Conservation (phyloP, 2,888 invertebrate species). For the Neoscelio sp. region DNA sequence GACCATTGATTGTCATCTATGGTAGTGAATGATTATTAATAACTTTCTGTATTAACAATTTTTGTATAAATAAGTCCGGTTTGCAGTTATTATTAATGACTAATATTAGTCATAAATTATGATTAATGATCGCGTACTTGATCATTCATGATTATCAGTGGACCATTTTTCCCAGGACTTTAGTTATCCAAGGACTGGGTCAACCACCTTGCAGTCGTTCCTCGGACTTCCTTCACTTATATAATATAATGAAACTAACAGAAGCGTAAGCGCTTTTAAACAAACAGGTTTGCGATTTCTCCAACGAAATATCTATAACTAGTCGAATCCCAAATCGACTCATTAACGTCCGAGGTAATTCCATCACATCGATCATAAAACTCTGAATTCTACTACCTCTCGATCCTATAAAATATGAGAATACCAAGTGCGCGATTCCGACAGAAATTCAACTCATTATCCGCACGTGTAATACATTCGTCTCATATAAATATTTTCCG, state of each 20-base stretch:
- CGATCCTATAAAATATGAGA: not conserved
- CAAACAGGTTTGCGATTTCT: constrained; percentile 47
- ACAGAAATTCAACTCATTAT: constrained; percentile 12
- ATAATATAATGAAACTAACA: constrained; percentile 35
- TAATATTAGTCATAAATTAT: too few species aligned
- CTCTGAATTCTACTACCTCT: not conserved
- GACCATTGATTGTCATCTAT: too few species aligned
- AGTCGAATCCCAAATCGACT: constrained; percentile 6
- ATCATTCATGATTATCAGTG: too few species aligned
- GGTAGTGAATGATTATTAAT: too few species aligned
- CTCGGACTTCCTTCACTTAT: constrained; percentile 39
- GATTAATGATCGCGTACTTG: too few species aligned
- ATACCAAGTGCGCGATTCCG: not conserved
- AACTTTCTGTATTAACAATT: too few species aligned
- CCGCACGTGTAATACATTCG: not conserved
- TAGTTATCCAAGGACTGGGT: constrained; percentile 26
- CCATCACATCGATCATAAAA: constrained; percentile 1
- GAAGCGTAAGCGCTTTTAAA: constrained; percentile 24
- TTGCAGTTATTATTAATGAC: too few species aligned
- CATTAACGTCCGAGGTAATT: constrained; percentile 7
- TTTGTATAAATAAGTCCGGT: too few species aligned
- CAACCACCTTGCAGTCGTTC: constrained; percentile 26
- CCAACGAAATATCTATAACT: constrained; percentile 18
- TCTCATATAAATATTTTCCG: not conserved
- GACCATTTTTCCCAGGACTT: not conserved